Base-by-base conservation (phyloP, 1,140 invertebrate genomes). In the Nomia melanderi region DNA sequence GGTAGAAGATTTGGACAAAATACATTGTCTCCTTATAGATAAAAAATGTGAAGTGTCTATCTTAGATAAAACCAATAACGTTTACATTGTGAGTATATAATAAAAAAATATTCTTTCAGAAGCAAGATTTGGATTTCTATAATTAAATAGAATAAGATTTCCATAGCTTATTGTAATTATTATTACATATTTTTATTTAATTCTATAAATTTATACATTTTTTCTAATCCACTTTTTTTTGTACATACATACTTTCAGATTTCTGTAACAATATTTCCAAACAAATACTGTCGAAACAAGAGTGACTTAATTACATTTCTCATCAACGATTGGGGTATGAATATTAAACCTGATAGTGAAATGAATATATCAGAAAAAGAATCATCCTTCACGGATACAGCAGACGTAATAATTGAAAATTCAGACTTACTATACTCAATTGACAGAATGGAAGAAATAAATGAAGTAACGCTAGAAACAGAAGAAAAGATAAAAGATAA, bases 11-110 rank as follows among this genome's bases (percentile, higher is more conserved):
- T 79, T 92, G 17, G 90, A 92, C 66, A 86, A 70, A 70, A 86
- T 93, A 47, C 91, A 93, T 57, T 27, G 8, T 0, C 31, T 86
- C n/a, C 33, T 92, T 0, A 87, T 92, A 0, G 87, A 90, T 0
- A 74, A 88, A 11, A 57, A 81, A 23, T 88, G 84, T 50, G 64
- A 78, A 54, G 75, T 90, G 1, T 74, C 69, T 7, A 25, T 90
- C 8, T 11, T 83, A n/a, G 31, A 77, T 2, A 78, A 63, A 33
- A 66, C 54, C 11, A 11, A 73, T 2, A 72, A 69, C 7, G n/a
- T 84, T 53, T 54, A 76, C n/a, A n/a, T 63, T 20, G 76, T 84
- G 69, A 72, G 74, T 86, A 64, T 53, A 66, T n/a, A 44, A 44
- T 14, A 14, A 1, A 44, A 44, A 17, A 23, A 39, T 33, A 47